Evolutionary conservation across 2,888 invertebrate species (phyloP), one percentile per base, ranked within the genome.

Genomic region (Netelia melanura): DNA sequence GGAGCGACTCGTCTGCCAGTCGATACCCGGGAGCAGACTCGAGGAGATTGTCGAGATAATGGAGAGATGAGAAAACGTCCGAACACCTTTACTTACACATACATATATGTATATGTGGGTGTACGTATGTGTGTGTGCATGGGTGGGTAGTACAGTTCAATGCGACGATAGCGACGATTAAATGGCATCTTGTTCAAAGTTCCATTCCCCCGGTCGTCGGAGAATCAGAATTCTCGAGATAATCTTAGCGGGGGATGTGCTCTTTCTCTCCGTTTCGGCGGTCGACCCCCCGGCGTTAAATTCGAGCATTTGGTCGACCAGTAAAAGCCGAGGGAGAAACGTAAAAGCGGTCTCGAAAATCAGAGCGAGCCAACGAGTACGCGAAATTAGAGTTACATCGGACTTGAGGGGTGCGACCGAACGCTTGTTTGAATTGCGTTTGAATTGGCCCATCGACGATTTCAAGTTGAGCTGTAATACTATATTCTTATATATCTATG

Each of bases 41-140:
- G 62, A 74, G 67, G 67, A 76, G 80, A 80, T 74, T 74, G 74
- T 56, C 21, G 23, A 61, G 68, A 80, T 82, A 72, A 80, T 85
- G 62, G 48, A 62, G 72, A 71, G 48, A 74, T 25, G 56, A 44
- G 38, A 62, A 80, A 54, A 30, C 44, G 44, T 52, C 62, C 21
- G 9, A 56, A 17, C 17, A 58, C 21, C 38, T 38, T 38, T 38
- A 38, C 38, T 38, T 38, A 38, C 6, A 38, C 21, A 44, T 6
- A 58, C 43, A 43, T 54, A 11, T 38, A 64, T 38, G 38, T 65
- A 11, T 52, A 64, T 38, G 21, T 65, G 38, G 38, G 25, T 58
- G 43, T 67, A 21, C 10, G 11, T 61, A 48, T 58, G n/a, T 3
- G 23, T 54, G 25, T 72, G 14, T 56, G 11, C 30, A 8, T 30